These are phyloP conservation scores for Hippocampus zosterae DNA, from an alignment of 2,113 vertebrate species.

Conservation along the genomic window DNA sequence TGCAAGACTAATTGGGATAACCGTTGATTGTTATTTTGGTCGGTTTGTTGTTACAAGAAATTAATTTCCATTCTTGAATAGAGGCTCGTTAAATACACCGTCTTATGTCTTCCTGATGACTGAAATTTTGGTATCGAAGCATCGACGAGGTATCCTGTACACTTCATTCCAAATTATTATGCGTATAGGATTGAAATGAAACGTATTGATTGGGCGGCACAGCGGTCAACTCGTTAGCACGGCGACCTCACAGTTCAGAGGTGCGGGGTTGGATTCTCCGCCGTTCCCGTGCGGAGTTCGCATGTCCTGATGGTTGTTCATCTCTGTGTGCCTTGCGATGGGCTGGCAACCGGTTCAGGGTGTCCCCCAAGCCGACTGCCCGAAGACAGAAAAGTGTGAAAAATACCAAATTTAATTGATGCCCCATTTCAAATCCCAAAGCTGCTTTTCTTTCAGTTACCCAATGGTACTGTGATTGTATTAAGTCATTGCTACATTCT, in stretches of 20 bases:
- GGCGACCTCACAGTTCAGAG: too few species aligned
- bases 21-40: not conserved
- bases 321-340: too few species aligned
- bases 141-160: not conserved
- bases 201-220: too few species aligned
- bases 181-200: too few species aligned
- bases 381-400: too few species aligned
- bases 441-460: not conserved
- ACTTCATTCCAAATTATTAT: too few species aligned
- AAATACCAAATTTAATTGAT: not conserved
- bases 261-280: too few species aligned
- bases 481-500: not conserved
- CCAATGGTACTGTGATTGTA: not conserved
- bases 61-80: not conserved
- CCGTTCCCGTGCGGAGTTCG: too few species aligned
- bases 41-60: not conserved
- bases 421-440: not conserved
- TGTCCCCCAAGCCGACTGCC: too few species aligned
- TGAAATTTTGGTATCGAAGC: not conserved
- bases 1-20: not conserved
- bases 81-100: not conserved
- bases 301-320: too few species aligned
- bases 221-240: too few species aligned
- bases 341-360: too few species aligned
- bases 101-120: not conserved